Base-by-base conservation (phyloP, 2,888 invertebrate genomes). In the Lagria hirta region DNA sequence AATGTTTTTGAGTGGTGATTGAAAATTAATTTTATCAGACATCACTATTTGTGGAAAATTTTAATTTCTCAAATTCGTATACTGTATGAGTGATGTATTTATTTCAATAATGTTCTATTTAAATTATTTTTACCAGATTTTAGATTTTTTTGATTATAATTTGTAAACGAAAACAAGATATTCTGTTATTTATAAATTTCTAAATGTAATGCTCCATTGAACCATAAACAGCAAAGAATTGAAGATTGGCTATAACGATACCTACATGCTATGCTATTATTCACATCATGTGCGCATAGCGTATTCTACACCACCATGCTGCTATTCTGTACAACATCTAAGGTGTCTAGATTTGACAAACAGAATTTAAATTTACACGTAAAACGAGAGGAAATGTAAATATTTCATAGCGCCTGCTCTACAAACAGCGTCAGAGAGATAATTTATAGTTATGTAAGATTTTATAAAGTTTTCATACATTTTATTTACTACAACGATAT, bases 361-460 rank as follows among this genome's bases (percentile, higher is more conserved):
- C 60, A 60, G 58, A 62, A 60, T 62, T 60, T 62, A 60, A 60
- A 58, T 60, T 55, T 56, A 45, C 55, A 48, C 55, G 54, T 55
- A 52, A 55, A 60, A 59, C 57, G 57, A 54, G 49, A 55, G 55
- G 58, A 58, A 61, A 62, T 59, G 61, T 61, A 61, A 62, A 62
- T 61, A 61, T 61, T 61, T 62, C 60, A 62, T 55, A 52, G 52
- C 53, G 54, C 57, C 57, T 54, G 61, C 58, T 58, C 54, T 53
- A 56, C 58, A 52, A 57, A 56, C 55, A 52, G 53, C 51, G 55
- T 47, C 55, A 58, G 55, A 54, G 42, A 58, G 59, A 61, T 61
- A 60, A 62, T 62, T 62, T 61, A 62, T 61, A 60, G 57, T 60
- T 57, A 56, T 55, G 57, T 52, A 57, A 56, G 58, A 61, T 56